Percentiles rank a stretch among this genome's conserved stretches.
These are phyloP conservation scores for Anthophora plumipes DNA, from an alignment of 2,888 invertebrate species.

Conservation along the genomic window DNA sequence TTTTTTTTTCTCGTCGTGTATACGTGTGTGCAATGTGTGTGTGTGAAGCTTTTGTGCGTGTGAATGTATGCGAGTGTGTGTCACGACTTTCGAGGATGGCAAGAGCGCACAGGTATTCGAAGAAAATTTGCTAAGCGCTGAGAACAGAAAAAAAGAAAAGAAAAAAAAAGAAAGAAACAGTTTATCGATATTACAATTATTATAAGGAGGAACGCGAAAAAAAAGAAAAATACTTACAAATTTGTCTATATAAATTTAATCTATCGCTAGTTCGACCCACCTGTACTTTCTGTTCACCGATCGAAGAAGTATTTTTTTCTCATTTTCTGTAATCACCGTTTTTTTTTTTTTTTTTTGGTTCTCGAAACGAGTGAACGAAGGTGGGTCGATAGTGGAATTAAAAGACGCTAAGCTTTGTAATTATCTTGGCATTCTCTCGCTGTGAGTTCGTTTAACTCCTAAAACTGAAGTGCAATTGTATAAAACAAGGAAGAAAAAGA, in stretches of 20 bases:
- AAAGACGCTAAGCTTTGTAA: slow-evolving; percentile 25
- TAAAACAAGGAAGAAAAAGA: background rate
- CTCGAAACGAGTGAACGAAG: background rate
- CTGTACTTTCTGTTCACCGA: background rate
- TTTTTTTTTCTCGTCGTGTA: background rate
- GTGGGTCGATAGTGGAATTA: slow-evolving; percentile 4
- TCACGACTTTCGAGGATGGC: slow-evolving; percentile 38
- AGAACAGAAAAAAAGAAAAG: background rate
- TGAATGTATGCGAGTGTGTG: background rate
- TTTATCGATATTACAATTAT: slow-evolving; percentile 25
- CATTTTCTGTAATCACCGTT: background rate
- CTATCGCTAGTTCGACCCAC: slow-evolving; percentile 19
- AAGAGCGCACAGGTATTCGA: slow-evolving; percentile 32
- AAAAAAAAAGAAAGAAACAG: background rate
- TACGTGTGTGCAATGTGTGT: background rate
- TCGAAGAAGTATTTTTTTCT: background rate
- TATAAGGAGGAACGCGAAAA: slow-evolving; percentile 4
- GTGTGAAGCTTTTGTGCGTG: background rate
- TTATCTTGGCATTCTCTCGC: slow-evolving; percentile 36
- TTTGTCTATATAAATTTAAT: slow-evolving; percentile 37
- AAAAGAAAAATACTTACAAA: slow-evolving; percentile 10
- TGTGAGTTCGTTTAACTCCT: slow-evolving; percentile 44
- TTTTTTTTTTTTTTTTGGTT: background rate
- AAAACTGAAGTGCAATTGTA: slow-evolving; percentile 54
- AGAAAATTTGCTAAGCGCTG: background rate